These are phyloP conservation scores for Peromyscus leucopus DNA, from an alignment of 2,113 vertebrate genomes.

Conservation along the genomic window DNA sequence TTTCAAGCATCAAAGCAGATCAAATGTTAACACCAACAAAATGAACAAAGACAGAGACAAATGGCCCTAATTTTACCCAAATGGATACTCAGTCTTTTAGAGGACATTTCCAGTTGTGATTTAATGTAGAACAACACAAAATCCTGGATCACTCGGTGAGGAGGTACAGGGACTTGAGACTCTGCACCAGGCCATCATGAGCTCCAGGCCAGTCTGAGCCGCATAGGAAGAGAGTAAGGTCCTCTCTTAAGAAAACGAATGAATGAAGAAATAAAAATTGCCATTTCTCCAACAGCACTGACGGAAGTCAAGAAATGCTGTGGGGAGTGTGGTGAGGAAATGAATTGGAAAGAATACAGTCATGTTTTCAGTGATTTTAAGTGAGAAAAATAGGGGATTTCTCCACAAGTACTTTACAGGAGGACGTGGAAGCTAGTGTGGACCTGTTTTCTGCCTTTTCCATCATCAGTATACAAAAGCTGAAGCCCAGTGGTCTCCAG, in stretches of 20 bases:
- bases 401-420: neutral
- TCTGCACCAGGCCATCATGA: too few relatives aligned
- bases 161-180: neutral
- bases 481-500: rapidly evolving
- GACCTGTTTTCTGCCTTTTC: neutral
- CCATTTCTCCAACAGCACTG: neutral
- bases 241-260: neutral
- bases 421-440: neutral
- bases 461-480: neutral
- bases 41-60: neutral
- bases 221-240: neutral
- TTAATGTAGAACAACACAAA: neutral
- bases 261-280: neutral
- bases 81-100: neutral
- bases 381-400: neutral
- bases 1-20: slow-evolving; percentile 20
- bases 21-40: neutral
- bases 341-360: neutral
- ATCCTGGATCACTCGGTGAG: neutral
- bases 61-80: neutral
- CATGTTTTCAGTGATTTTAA: neutral
- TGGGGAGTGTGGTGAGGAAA: neutral
- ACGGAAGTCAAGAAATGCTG: neutral
- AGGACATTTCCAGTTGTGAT: neutral
- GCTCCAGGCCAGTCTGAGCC: neutral